Base-by-base conservation (phyloP, 2,797 vertebrate genomes). In the Anisognathus igniventris region DNA sequence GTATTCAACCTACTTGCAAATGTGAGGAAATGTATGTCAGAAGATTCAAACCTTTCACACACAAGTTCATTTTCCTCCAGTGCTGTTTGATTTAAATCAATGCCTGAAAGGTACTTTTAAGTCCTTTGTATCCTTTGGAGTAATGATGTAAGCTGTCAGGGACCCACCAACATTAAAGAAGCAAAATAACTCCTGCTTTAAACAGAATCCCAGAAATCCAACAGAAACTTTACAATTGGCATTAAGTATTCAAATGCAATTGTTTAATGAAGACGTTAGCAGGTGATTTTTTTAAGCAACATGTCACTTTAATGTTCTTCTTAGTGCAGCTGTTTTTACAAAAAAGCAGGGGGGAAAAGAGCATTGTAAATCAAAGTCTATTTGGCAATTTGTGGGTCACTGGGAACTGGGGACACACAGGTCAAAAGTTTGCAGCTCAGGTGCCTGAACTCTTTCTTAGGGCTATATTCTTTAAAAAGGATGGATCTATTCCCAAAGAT, bases 141-240 rank as follows among this genome's bases (percentile, higher is more conserved):
- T 89, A 86, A 88, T 95, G 93, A 79, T 86, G 82, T 92, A 92
- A 87, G 73, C 88, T 94, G 84, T 92, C 86, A 95, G 74, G 48
- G 44, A 94, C 73, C 71, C 57, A 94, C 86, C 53, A 81, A 42
- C 51, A 53, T 95, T 81, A 93, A 88, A 94, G 75, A 7, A 47
- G 60, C 23, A 91, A 93, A 93, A 68, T 91, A 90, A 82, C 23
- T 60, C 50, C 62, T 80, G 30, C 80, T 94, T 95, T 88, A 81
- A 92, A 70, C 6, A 8, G 45, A 87, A 91, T 64, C 82, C 72
- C 70, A 68, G 91, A 94, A 94, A 93, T 82, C 67, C 39, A 84
- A 58, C 37, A 72, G 87, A 37, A 92, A 91, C 44, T 88, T 95
- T 66, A 45, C 30, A 56, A 17, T 45, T 86, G 48, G 62, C 25